Evolutionary conservation across 2,888 invertebrate species (phyloP).

Genomic region (Eupithecia pulchellata): DNA sequence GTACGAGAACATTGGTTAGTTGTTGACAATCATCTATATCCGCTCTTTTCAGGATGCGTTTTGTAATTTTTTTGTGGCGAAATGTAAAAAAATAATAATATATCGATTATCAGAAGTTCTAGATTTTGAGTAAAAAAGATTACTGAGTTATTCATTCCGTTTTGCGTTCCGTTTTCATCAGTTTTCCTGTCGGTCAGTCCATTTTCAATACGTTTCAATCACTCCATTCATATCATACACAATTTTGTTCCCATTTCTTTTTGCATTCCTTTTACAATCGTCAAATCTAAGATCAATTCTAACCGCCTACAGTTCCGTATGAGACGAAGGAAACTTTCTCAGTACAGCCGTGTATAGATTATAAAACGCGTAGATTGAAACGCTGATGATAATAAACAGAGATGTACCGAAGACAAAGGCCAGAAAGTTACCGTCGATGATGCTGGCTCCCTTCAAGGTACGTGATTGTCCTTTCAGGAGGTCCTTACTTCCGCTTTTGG

Average conservation of each 20-base stretch:
- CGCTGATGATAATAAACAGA: constrained; percentile 90
- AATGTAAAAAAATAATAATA: no score
- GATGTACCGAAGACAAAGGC: constrained; percentile 93
- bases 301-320: constrained; percentile 89
- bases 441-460: constrained; percentile 83
- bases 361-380: constrained; percentile 94
- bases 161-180: constrained; percentile 7
- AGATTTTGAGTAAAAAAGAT: not conserved
- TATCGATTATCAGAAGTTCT: not conserved
- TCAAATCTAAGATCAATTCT: not conserved
- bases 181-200: not conserved
- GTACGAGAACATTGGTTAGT: no score
- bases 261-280: not conserved
- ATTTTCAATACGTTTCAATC: constrained; percentile 3
- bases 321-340: constrained; percentile 92
- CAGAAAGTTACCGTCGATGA: constrained; percentile 93
- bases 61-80: not conserved
- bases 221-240: constrained; percentile 1
- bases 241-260: constrained; percentile 11
- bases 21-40: not conserved
- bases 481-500: constrained; percentile 75
- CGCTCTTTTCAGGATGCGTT: not conserved
- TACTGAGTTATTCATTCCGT: not conserved
- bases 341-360: constrained; percentile 88
- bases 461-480: constrained; percentile 78